Conservation (phyloP, 2,113 vertebrate genomes). For the Chamaea fasciata region DNA sequence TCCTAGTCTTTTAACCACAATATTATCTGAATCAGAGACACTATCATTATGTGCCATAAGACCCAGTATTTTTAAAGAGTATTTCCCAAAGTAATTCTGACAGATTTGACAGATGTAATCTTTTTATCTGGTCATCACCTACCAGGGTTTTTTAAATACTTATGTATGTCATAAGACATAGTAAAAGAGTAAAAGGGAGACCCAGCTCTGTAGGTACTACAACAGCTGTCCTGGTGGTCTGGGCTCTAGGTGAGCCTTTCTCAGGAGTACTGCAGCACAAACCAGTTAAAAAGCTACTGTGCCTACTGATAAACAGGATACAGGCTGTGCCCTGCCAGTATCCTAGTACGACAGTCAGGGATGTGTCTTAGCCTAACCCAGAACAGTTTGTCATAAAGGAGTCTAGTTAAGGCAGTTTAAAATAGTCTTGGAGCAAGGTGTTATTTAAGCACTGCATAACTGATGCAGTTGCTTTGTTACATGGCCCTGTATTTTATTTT, state of each 20-base stretch:
- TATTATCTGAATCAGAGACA: slow-evolving; percentile 20
- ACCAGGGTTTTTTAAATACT: background rate
- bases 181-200: background rate
- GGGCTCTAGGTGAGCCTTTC: background rate
- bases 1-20: background rate
- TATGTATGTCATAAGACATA: background rate
- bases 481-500: background rate
- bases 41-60: background rate
- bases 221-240: background rate
- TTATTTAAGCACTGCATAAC: background rate
- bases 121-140: background rate
- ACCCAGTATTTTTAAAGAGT: background rate
- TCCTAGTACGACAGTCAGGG: background rate
- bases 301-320: background rate
- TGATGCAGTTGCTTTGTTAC: background rate
- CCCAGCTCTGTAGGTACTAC: background rate
- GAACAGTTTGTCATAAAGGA: background rate
- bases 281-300: background rate
- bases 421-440: background rate
- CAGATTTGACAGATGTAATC: background rate
- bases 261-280: background rate
- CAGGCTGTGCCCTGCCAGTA: background rate
- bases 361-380: background rate
- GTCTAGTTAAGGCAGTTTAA: background rate
- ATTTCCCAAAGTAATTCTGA: background rate